Conservation (phyloP, 1,140 invertebrate species). For the Heliconius eleuchia region DNA sequence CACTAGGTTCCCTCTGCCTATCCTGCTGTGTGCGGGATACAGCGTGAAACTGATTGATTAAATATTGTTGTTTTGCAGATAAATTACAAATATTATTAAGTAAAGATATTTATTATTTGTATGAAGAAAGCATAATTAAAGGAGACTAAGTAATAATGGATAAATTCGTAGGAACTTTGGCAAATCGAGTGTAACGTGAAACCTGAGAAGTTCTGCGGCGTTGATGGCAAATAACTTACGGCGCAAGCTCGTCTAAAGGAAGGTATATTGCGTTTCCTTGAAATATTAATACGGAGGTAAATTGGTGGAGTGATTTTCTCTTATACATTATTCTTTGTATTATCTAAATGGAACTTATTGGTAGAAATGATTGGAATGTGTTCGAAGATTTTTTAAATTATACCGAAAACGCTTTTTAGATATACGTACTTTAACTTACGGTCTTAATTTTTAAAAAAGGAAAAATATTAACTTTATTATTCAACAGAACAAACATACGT, state of each 20-base stretch:
- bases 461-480: not conserved
- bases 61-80: too few species aligned
- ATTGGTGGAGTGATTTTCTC: not conserved
- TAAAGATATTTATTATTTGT: too few species aligned
- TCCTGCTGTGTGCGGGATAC: too few species aligned
- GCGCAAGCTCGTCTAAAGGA: not conserved
- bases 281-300: not conserved
- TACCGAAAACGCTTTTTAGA: too few species aligned
- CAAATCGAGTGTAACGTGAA: constrained; percentile 13
- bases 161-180: constrained; percentile 1
- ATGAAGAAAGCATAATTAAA: too few species aligned
- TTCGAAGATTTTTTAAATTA: too few species aligned
- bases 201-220: constrained; percentile 14
- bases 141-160: not conserved
- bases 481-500: not conserved
- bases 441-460: not conserved
- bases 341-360: not conserved
- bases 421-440: too few species aligned
- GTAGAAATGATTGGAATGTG: too few species aligned
- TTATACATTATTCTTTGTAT: not conserved
- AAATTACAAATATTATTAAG: too few species aligned
- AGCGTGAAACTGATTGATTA: too few species aligned
- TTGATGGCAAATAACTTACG: constrained; percentile 25
- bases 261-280: constrained; percentile 8
- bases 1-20: too few species aligned